Base-by-base conservation (phyloP, 2,797 vertebrate species). In the Enteromius afrohamiltoni region DNA sequence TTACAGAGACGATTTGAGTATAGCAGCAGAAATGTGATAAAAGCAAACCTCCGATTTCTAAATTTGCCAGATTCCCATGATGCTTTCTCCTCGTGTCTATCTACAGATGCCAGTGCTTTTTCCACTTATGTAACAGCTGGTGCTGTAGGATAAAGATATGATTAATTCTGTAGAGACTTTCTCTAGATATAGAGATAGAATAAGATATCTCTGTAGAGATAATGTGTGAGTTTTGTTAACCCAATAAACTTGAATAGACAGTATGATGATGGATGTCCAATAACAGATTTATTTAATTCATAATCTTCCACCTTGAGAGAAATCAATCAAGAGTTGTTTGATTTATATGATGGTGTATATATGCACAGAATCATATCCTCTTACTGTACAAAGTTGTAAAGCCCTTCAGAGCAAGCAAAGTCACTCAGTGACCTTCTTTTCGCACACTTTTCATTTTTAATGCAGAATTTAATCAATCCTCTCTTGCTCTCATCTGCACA, bases 391-490 rank as follows among this genome's bases (percentile, higher is more conserved):
- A 62, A 64, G 42, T 34, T 78, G 6, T n/a, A 47, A 49, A 81
- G 68, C 79, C 68, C 70, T 82, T 62, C 19, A 64, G 14, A 73
- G 45, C 3, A 0, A 14, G 40, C 17, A 64, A 62, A 74, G 69
- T 90, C 88, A 86, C 86, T 87, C 89, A 77, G 75, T 85, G 16
- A 82, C 34, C 69, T 73, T 81, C 55, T 77, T 73, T 67, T 84
- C 80, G 71, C 49, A 70, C 71, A 84, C 68, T 88, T 91, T 89
- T 91, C 76, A 93, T 92, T 90, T 93, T 92, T 89, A 89, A 93
- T 91, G 90, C 88, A 83, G 80, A 93, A 89, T 92, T 91, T 86
- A 91, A 91, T 91, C 89, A 89, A 87, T 77, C 79, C 64, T 78
- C 64, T 88, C 85, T 89, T 85, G 75, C 91, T 89, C 87, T 84